Evolutionary conservation across 2,888 invertebrate genomes (phyloP), one percentile per base, ranked within the genome.

Genomic region (Clostera curtula): DNA sequence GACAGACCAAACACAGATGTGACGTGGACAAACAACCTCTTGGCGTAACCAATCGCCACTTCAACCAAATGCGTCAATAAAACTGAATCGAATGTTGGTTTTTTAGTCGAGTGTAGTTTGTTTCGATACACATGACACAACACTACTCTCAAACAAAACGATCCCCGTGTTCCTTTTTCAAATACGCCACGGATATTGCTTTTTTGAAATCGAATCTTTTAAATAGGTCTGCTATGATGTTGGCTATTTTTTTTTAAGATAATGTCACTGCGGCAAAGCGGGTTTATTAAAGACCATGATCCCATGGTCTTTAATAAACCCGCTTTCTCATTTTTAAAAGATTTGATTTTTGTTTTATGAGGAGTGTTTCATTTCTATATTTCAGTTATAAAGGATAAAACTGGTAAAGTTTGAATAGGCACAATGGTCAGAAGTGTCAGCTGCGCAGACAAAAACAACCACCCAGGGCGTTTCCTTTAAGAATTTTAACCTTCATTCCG

Each of bases 1-100:
- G 71, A 72, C 73, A 70, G 67, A 56, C 63, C 73, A 73, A 77
- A 79, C 76, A 80, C 79, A 77, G 75, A 75, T 76, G 79, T 63
- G 72, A 68, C 66, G 62, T 61, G 56, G 32, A 63, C 72, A 77
- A 76, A 80, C 70, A 75, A 46, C 45, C 49, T 47, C 46, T 47
- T 49, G 45, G 56, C 66, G 64, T 65, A 61, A 66, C 71, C 62
- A 65, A 71, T 70, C 63, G 56, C 43, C 55, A 54, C 50, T 58
- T 52, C 47, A 43, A 44, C 61, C 61, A 60, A 57, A 58, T 57
- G 55, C 56, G 55, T 58, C 67, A 59, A 65, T 64, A 62, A 60
- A 57, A 64, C 61, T 52, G 41, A 29, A 27, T 48, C 36, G 45
- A 49, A 43, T 68, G 65, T 65, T 63, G 52, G 64, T 67, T 70